Base-by-base conservation (phyloP, 2,888 invertebrate species). In the Mystacides longicornis region DNA sequence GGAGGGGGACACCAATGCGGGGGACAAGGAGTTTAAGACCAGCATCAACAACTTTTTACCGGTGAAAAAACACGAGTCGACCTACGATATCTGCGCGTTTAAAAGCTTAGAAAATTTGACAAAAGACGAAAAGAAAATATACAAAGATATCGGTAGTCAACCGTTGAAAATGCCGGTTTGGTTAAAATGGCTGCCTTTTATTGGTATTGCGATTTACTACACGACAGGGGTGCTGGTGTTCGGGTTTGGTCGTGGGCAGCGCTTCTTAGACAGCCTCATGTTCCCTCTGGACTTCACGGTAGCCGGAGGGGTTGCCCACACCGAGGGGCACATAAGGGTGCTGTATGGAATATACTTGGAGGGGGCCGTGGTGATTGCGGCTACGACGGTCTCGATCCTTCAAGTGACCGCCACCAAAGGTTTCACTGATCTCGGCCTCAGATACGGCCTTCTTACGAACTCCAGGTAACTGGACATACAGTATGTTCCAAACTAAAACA, bases 251-350 rank as follows among this genome's bases (percentile, higher is more conserved):
- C 71, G 85, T 48, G 67, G 70, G 5, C 71, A 77, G 55, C 67
- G 72, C 2, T 65, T 78, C 1, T 67, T 79, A 2, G 82, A 82
- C 46, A 72, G 79, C 57, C 66, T 82, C 19, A 73, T 85, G 70
- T 87, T 86, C 64, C 86, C 86, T 0, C 64, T 86, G 58, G 84
- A 86, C 66, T 86, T 87, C 63, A 85, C 86, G 4, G 83, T 83
- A 0, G 81, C 80, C 1, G 85, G 86, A 1, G 85, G 85, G 2
- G 78, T 86, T 23, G 83, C 82, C 55, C 67, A 75, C 73, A 81
- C 83, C 22, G 69, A 74, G 49, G 79, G 80, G 2, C 70, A 78
- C 63, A 73, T 83, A 14, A 73, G 85, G 14, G 72, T 85, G 21
- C 65, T 82, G 2, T 86, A 86, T 66, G 85, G 80, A 0, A 65